Base-by-base conservation (phyloP, 2,888 invertebrate species). In the Ormyrus labotus region DNA sequence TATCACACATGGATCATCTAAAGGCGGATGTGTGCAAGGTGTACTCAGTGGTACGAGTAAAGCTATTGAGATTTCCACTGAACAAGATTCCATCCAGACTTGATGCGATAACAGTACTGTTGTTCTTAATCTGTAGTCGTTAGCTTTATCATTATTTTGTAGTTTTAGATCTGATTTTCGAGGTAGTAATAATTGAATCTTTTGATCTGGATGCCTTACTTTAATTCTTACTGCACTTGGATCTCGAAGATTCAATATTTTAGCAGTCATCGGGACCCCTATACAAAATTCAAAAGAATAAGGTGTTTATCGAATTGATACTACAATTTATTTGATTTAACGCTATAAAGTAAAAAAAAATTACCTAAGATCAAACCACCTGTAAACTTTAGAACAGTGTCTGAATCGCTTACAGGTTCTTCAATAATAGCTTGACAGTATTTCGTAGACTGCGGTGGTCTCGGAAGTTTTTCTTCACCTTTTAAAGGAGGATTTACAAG, bases 21-120 rank as follows among this genome's bases (percentile, higher is more conserved):
- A 90, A 11, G 90, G 88, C 50, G 90, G 88, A 81, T 90, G 89
- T n/a, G 89, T 91, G 71, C 92, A 91, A 80, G 91, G 87, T 84
- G 93, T 92, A 5, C 92, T 91, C 83, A 93, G 93, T 0, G 93
- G 93, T 63, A 96, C 95, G 5, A 96, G 95, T 64, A 98, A 91
- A 60, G 96, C 97, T 60, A 98, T 92, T 5, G 95, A 95, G 80
- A 98, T 94, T 88, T 97, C 97, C 34, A 98, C 96, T 78, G 96
- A 96, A 85, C 97, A 96, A 0, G 97, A 95, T 91, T 98, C 98
- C 78, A 97, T 96, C 97, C 97, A 97, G 34, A 97, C 96, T 85
- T 96, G 96, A 91, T 97, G 97, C 0, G 98, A 98, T 47, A 99
- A 93, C 61, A 98, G 92, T 10, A 98, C 96, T 0, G 96, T 96